Conservation (phyloP, 2,113 vertebrate genomes). For the Pluvialis apricaria region DNA sequence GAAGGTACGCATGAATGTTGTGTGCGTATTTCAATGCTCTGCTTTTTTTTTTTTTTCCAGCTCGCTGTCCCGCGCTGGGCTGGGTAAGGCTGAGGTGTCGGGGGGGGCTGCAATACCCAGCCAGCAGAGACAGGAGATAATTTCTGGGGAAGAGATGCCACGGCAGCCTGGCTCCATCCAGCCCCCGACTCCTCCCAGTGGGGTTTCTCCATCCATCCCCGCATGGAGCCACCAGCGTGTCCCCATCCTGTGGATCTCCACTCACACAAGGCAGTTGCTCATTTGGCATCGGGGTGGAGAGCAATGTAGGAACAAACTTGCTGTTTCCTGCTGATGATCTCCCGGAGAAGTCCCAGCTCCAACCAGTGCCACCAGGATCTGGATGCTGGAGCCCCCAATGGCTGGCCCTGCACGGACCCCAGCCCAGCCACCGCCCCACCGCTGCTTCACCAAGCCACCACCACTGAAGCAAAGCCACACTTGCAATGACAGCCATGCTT, state of each 20-base stretch:
- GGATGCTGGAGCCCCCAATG: background rate
- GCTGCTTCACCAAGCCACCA: background rate
- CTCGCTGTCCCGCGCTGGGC: accelerated
- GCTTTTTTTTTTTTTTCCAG: accelerated
- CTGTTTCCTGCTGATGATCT: accelerated
- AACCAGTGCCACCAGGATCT: accelerated
- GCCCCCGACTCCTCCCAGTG: accelerated
- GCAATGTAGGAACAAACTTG: accelerated
- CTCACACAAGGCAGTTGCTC: accelerated
- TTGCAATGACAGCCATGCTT: background rate
- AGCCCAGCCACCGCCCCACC: background rate
- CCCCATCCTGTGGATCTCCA: accelerated
- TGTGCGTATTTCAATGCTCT: accelerated
- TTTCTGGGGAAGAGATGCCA: background rate
- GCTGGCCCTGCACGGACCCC: background rate
- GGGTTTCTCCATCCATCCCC: background rate
- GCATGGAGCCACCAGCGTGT: accelerated
- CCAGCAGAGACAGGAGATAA: accelerated
- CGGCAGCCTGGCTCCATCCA: background rate
- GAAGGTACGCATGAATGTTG: accelerated
- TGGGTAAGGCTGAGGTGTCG: background rate
- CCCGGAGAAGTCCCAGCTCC: background rate
- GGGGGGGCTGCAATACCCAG: accelerated
- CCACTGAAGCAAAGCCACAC: constrained; percentile 9
- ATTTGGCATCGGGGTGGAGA: accelerated